Evolutionary conservation across 2,113 vertebrate genomes (phyloP), one percentile per base, ranked within the genome.

Genomic region (Amblyopsis rosae): DNA sequence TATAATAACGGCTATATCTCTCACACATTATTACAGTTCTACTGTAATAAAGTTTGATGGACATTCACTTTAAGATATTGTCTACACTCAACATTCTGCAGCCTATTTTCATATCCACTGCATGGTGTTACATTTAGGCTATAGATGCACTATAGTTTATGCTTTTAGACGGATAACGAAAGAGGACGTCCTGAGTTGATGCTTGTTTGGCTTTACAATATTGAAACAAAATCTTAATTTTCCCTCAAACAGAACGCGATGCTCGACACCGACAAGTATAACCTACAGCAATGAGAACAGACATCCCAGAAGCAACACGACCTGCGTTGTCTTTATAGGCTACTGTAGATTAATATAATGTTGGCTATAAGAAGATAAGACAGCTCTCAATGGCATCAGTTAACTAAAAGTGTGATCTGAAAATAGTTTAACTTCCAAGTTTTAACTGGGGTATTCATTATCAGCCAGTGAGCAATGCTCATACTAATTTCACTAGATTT

Each of bases 191-290:
- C 82, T 72, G 82, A 84, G 81, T 82, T 73, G 76, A 76, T 88
- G 86, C 90, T 91, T 95, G 90, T 93, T 94, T 95, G 86, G 82
- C 60, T 51, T 90, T 88, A 92, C 91, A 88, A 92, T 88, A 91
- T 88, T 91, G 86, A 93, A 93, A 93, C 76, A 87, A 86, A 72
- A 64, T 75, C 80, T 77, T 82, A 76, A 72, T 81, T 59, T 55
- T 49, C 79, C 76, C 69, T 75, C 82, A 88, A 87, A 85, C 86
- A 91, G 90, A 91, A n/a, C n/a, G 73, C 68, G 67, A 46, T 67
- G 82, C 79, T 80, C 12, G 56, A 58, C 76, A 11, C 56, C 79
- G 72, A 41, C 35, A 41, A 70, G 81, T 83, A 26, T 26, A 26
- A 26, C 26, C 26, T 26, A 71, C 68, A 83, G 62, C 73, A 63